Evolutionary conservation across 2,888 invertebrate species (phyloP).

Genomic region (Clunio marinus): DNA sequence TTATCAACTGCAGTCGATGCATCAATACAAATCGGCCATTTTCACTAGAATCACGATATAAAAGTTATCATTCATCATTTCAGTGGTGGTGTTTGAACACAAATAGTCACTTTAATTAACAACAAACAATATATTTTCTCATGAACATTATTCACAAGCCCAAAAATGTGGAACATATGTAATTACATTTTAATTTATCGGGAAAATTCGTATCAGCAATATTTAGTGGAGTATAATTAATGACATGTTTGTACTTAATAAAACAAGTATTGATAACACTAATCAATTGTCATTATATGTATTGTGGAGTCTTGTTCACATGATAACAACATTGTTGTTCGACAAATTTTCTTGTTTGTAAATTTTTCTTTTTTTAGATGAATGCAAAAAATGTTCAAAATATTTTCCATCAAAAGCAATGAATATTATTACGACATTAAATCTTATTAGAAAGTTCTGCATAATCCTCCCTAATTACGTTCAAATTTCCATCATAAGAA

Average conservation of each 20-base stretch:
- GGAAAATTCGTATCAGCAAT: neutral
- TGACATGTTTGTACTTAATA: constrained; percentile 11
- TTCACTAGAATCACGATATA: no score
- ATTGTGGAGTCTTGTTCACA: neutral
- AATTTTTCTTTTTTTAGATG: neutral
- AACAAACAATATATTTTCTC: neutral
- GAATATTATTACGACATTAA: no score
- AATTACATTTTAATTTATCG: constrained; percentile 19
- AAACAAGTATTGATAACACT: constrained; percentile 17
- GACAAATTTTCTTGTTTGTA: constrained; percentile 5
- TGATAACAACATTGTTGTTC: constrained; percentile 9
- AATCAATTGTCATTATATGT: neutral
- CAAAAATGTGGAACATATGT: neutral
- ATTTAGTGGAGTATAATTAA: neutral
- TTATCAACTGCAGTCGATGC: neutral
- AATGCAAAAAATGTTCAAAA: neutral
- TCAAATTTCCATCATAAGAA: no score
- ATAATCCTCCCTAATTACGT: no score
- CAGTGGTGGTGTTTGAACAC: neutral
- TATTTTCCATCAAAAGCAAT: neutral
- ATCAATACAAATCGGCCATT: no score
- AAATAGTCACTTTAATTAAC: constrained; percentile 19
- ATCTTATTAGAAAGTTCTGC: no score
- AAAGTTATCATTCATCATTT: constrained; percentile 16
- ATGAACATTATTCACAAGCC: neutral